Evolutionary conservation across 2,113 vertebrate genomes (phyloP), one percentile per base, ranked within the genome.

Genomic region (Mastomys natalensis): DNA sequence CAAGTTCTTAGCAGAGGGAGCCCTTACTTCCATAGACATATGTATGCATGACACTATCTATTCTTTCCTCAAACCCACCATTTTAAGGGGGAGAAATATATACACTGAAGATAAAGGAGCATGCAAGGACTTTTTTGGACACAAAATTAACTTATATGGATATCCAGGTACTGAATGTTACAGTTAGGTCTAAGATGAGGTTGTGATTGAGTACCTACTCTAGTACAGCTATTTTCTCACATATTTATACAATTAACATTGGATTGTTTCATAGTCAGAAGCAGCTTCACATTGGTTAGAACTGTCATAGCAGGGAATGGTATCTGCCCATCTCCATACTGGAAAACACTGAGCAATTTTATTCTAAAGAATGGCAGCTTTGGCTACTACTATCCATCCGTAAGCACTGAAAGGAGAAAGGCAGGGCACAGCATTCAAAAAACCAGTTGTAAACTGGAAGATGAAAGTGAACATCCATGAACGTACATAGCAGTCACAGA

Each of bases 351-450:
- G 51, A 77, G 3, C 16, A 78, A 53, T 40, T 29, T 34, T 21
- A 24, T 43, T 66, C 9, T 22, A 16, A 40, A 3, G 16, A 40
- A 43, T 10, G 16, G 0, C 58, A 34, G 6, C 31, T 0, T 4
- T 31, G 26, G 22, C 6, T 55, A 9, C 1, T 43, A 21, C 5
- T 62, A 7, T n/a, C 5, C 16, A 7, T n/a, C 5, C 16, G 13
- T 62, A 45, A 72, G 22, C 48, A 82, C 11, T 5, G 68, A 66
- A 85, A 48, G 0, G 4, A 19, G 19, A 68, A 34, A 70, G 64
- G 31, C 0, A 13, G 29, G 43, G 6, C 10, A 40, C 17, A 45
- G 0, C 15, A 4, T 26, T 53, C 3, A 40, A 26, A 92, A 73
- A 40, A 19, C 5, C 5, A 48, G 37, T 31, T 73, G 37, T 40